Conservation (phyloP, 2,888 invertebrate genomes). For the Chydorus sphaericus region DNA sequence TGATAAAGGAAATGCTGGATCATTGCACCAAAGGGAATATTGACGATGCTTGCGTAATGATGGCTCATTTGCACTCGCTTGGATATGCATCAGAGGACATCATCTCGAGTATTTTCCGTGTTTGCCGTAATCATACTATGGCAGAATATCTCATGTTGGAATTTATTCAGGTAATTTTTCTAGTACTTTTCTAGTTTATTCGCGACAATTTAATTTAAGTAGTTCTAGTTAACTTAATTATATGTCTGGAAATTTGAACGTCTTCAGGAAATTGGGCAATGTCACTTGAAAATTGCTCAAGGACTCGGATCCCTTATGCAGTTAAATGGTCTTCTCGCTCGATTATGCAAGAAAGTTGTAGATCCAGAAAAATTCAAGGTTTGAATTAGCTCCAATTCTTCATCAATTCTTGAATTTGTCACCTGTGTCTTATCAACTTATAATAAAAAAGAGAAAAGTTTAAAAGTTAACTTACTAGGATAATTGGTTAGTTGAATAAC, state of each 20-base stretch:
- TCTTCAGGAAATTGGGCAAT: slow-evolving; percentile 79
- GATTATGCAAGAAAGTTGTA: slow-evolving; percentile 46
- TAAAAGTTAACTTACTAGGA: no score
- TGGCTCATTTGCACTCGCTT: slow-evolving; percentile 76
- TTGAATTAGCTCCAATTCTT: no score
- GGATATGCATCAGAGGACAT: slow-evolving; percentile 97
- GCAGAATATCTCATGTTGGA: slow-evolving; percentile 67
- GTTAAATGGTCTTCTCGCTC: slow-evolving; percentile 73
- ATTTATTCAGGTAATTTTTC: slow-evolving; percentile 50
- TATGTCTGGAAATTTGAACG: no score
- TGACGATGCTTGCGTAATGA: slow-evolving; percentile 67
- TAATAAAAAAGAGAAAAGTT: no score
- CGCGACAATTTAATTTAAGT: no score
- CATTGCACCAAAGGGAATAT: slow-evolving; percentile 67
- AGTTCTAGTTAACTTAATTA: no score
- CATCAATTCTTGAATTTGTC: no score
- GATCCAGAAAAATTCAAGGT: slow-evolving; percentile 4
- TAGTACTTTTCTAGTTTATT: slow-evolving; percentile 3
- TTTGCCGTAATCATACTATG: slow-evolving; percentile 71
- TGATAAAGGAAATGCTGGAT: slow-evolving; percentile 80
- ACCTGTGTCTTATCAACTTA: no score
- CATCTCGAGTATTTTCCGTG: slow-evolving; percentile 84
- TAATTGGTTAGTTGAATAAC: no score
- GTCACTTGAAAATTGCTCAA: slow-evolving; percentile 79
- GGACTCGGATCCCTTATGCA: slow-evolving; percentile 77